A percentile compares a stretch with the other conserved stretches of the same genome.
Evolutionary conservation across 30 jellyfish, hydroid and myxozoan genomes (phyloP).

Genomic region (Aurelia sp.): DNA sequence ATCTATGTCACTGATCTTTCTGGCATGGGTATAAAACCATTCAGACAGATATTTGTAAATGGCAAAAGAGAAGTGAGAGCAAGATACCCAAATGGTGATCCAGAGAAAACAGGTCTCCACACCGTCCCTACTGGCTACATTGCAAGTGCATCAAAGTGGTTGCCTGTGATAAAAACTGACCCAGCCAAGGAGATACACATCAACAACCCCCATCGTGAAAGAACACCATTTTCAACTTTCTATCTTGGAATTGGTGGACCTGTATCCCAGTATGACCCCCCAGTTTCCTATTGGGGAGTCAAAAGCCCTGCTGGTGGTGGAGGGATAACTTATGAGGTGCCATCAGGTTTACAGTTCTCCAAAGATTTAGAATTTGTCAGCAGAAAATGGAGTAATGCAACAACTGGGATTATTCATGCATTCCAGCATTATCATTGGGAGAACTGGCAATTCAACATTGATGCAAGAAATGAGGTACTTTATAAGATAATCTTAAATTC

Average conservation of each 20-base stretch:
- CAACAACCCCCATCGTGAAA: slow-evolving; percentile 73
- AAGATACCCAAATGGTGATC: slow-evolving; percentile 95
- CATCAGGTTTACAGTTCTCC: slow-evolving; percentile 87
- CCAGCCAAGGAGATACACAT: slow-evolving; percentile 90
- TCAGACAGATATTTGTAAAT: slow-evolving; percentile 79
- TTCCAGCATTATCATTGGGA: slow-evolving; percentile 97
- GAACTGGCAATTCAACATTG: slow-evolving; percentile 91
- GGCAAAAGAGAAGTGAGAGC: slow-evolving; percentile 92
- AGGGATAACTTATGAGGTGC: slow-evolving; percentile 92
- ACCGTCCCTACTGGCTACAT: slow-evolving; percentile 94
- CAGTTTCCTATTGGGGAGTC: slow-evolving; percentile 97
- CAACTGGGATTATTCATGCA: slow-evolving; percentile 97
- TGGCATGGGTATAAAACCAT: slow-evolving; percentile 50
- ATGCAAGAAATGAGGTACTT: slow-evolving; percentile 82
- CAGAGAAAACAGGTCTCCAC: slow-evolving; percentile 94
- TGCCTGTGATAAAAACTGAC: slow-evolving; percentile 65
- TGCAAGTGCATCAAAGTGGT: slow-evolving; percentile 87
- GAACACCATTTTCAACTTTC: slow-evolving; percentile 72
- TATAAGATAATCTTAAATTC: background rate
- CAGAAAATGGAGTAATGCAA: slow-evolving; percentile 91
- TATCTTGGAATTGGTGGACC: slow-evolving; percentile 94
- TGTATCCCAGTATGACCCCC: slow-evolving; percentile 92
- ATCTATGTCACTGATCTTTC: slow-evolving; percentile 86
- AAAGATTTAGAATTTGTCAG: slow-evolving; percentile 73
- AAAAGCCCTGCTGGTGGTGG: slow-evolving; percentile 94